Percentiles rank a stretch among this genome's conserved stretches.
These are phyloP conservation scores for Prunella himalayana DNA, from an alignment of 2,113 vertebrate species.

Conservation along the genomic window DNA sequence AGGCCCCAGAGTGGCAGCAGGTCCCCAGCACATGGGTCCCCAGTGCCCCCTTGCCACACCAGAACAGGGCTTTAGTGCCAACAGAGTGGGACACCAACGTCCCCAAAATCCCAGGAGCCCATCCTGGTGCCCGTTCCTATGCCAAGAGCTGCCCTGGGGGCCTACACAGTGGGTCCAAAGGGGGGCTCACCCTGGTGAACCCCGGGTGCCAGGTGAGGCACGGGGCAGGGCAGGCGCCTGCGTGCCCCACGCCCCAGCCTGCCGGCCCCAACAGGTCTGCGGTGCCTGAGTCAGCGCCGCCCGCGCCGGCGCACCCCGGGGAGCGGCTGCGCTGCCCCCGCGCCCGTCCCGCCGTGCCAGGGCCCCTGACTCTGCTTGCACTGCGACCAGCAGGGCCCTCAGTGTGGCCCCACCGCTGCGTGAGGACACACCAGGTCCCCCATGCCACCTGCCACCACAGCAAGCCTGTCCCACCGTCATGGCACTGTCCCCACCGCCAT, in stretches of 20 bases:
- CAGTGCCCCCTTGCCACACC: too few species aligned
- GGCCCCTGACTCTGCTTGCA: fast-evolving
- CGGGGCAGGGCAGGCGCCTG: not conserved
- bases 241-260: not conserved
- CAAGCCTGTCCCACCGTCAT: not conserved
- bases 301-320: not conserved
- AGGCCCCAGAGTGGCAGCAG: not conserved
- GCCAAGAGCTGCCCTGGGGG: fast-evolving
- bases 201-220: fast-evolving
- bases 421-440: not conserved
- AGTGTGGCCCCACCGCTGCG: fast-evolving
- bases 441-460: fast-evolving
- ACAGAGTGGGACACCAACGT: fast-evolving
- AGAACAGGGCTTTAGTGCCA: fast-evolving
- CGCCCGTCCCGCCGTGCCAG: fast-evolving
- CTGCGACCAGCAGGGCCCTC: not conserved
- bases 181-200: fast-evolving
- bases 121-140: fast-evolving
- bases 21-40: not conserved
- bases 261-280: not conserved
- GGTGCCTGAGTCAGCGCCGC: constrained; percentile 9
- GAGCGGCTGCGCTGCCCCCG: not conserved
- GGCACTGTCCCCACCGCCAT: not conserved
- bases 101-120: not conserved
- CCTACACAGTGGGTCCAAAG: fast-evolving